phyloP scores from a whole-genome alignment of 2,797 vertebrate genomes.

The Masticophis lateralis region DNA sequence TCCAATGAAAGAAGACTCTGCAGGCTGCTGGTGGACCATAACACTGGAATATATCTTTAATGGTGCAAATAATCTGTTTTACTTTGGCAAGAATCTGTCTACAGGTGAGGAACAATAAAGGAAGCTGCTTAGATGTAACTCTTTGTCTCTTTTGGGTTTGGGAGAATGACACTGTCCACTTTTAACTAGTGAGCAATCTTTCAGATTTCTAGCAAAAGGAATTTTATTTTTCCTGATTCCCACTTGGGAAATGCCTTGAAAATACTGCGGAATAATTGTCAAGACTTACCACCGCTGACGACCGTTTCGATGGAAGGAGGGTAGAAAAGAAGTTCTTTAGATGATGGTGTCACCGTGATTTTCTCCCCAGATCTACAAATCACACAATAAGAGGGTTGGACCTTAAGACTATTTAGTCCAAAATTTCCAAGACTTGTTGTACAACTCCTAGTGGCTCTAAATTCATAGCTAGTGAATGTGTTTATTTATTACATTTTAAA shows the following conservation, averaged over 20 bases:
- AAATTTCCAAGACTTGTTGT: not conserved
- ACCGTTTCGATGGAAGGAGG: constrained; percentile 91
- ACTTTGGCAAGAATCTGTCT: too few relatives aligned
- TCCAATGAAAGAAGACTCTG: too few relatives aligned
- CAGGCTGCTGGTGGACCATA: too few relatives aligned
- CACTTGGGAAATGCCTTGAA: not conserved
- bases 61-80: not conserved
- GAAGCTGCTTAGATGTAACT: not conserved
- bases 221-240: not conserved
- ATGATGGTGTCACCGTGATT: constrained; percentile 92
- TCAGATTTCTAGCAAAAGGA: not conserved
- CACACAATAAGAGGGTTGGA: not conserved
- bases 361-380: constrained; percentile 89
- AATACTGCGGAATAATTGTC: not conserved
- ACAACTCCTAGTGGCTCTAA: not conserved
- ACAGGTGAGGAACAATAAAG: too few relatives aligned
- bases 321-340: constrained; percentile 94
- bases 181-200: not conserved
- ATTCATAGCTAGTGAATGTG: not conserved
- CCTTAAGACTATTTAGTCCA: not conserved
- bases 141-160: not conserved
- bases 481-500: not conserved
- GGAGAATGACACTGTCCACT: not conserved
- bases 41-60: not conserved
- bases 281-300: constrained; percentile 86